A percentile compares a stretch with the other conserved stretches of the same genome.
Evolutionary conservation across 2,113 vertebrate species (phyloP).

Genomic region (Engraulis encrasicolus): DNA sequence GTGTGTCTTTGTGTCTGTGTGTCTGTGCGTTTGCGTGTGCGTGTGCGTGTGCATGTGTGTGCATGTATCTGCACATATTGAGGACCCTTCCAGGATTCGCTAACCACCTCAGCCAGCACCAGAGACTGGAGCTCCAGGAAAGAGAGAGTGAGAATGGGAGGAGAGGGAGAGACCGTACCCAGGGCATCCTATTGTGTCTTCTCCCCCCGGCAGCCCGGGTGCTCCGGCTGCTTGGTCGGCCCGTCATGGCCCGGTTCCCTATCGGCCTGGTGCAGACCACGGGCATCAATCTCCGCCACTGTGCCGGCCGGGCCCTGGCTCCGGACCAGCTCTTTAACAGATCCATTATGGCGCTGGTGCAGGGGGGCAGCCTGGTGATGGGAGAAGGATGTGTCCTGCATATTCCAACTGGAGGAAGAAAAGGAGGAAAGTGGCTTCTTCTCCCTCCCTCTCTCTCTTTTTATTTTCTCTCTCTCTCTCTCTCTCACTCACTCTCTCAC

Average conservation of each 20-base stretch:
- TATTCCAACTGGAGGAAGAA: slow-evolving; percentile 25
- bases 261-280: slow-evolving; percentile 26
- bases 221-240: background rate
- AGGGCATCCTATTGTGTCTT: slow-evolving; percentile 27
- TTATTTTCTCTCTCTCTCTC: too few relatives aligned
- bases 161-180: background rate
- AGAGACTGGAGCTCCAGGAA: slow-evolving; percentile 27
- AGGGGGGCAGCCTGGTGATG: too few relatives aligned
- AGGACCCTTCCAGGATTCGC: background rate
- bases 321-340: slow-evolving; percentile 40
- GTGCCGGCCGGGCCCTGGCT: slow-evolving; percentile 36
- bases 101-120: slow-evolving; percentile 20
- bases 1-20: too few relatives aligned
- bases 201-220: slow-evolving; percentile 16
- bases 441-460: background rate
- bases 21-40: too few relatives aligned
- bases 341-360: slow-evolving; percentile 31
- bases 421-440: slow-evolving; percentile 12
- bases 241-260: slow-evolving; percentile 31
- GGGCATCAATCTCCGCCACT: slow-evolving; percentile 37
- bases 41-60: too few relatives aligned
- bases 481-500: background rate
- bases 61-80: too few relatives aligned
- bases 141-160: too few relatives aligned
- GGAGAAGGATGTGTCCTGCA: background rate